Evolutionary conservation across 1,140 invertebrate species (phyloP), one percentile per base, ranked within the genome.

Genomic region (Bombus waltoni): DNA sequence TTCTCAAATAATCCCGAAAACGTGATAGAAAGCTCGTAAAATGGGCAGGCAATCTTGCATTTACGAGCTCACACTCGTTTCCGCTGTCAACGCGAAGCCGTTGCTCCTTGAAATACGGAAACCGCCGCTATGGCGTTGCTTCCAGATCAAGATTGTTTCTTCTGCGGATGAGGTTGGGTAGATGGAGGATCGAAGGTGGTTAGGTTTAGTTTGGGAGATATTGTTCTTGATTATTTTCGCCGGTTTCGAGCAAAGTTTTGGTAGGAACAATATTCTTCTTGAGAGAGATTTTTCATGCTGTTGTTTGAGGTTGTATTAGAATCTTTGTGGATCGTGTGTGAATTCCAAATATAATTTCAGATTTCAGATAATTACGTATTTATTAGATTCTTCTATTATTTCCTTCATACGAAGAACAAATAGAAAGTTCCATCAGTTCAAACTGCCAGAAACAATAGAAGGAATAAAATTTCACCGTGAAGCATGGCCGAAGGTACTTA

Each of bases 1-100:
- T 93, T 93, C 92, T 91, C 91, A 93, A 93, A 93, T 93, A 93
- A 92, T 93, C 86, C 89, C 84, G 91, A 92, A 93, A 92, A 92
- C 74, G 86, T 88, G 88, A 92, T 91, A 88, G 89, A 92, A 92
- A 88, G 88, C 90, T 93, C 92, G 88, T 93, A 93, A 93, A 93
- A 87, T 83, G 73, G 66, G 81, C 82, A 91, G 80, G 92, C 90
- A 92, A 93, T 93, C 90, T 93, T 88, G 87, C 81, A 76, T 93
- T 93, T 94, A 94, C 88, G 93, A 94, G 92, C 86, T 89, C 74
- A 71, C 82, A 53, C 74, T 40, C 53, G 79, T 85, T 88, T 62
- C 42, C 77, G 53, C 66, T 86, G 71, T 73, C 75, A 78, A 81
- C 76, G 53, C 53, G 62, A 25, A 53, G 40, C 62, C 83, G 81